A percentile compares a stretch with the other conserved stretches of the same genome.
Evolutionary conservation across 1,140 invertebrate genomes (phyloP).

Genomic region (Papilio glaucus): DNA sequence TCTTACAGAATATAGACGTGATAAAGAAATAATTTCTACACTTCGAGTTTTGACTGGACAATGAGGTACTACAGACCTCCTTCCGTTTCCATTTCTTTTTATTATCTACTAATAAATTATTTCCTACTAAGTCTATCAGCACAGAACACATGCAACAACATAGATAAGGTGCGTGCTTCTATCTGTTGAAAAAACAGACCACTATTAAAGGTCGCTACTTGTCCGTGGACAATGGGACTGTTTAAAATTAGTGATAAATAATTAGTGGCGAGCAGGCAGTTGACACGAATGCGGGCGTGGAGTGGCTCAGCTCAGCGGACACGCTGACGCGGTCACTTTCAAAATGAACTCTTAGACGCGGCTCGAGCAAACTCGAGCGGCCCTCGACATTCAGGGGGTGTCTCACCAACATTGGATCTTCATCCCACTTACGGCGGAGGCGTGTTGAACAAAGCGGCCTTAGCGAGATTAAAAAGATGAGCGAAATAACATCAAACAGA

Average conservation of each 20-base stretch:
- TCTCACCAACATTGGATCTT: conserved; percentile 22
- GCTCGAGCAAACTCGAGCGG: conserved; percentile 4
- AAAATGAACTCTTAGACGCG: not conserved
- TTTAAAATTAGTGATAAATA: conserved; percentile 16
- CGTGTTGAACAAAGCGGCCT: conserved; percentile 1
- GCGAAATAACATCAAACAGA: conserved; percentile 4
- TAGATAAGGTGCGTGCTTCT: too few species aligned
- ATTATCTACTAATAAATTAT: too few species aligned
- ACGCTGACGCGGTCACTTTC: conserved; percentile 18
- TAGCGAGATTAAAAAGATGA: conserved; percentile 9
- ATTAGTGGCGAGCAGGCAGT: not conserved
- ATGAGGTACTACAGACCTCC: too few species aligned
- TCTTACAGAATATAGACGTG: too few species aligned
- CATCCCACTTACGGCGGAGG: not conserved
- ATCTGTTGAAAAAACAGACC: too few species aligned
- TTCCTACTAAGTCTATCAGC: too few species aligned
- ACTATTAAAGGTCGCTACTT: not conserved
- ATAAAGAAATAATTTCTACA: too few species aligned
- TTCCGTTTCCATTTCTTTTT: too few species aligned
- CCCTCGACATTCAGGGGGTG: conserved; percentile 8
- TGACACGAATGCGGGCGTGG: not conserved
- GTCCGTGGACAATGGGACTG: not conserved
- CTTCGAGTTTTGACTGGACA: too few species aligned
- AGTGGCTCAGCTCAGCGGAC: not conserved
- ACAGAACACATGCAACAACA: too few species aligned